Evolutionary conservation across 2,888 invertebrate species (phyloP).

Genomic region (Drosophila ustulata): DNA sequence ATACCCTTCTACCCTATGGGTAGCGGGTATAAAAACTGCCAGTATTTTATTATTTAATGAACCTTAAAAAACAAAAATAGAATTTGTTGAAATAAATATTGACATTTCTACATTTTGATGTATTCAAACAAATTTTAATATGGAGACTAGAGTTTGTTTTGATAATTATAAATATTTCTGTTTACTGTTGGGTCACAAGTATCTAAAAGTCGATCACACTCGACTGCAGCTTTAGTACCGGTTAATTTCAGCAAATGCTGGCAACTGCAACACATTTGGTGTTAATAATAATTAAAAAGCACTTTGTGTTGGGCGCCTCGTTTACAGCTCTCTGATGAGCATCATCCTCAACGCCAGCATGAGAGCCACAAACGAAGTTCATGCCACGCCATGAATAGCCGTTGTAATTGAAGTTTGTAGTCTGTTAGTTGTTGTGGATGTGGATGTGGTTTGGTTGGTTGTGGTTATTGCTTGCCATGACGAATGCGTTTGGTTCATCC

Average conservation of each 20-base stretch:
- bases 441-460: slow-evolving; percentile 5
- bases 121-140: too few species aligned
- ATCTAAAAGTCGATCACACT: neutral
- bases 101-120: too few species aligned
- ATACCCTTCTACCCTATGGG: too few species aligned
- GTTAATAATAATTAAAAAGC: slow-evolving; percentile 72
- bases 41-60: too few species aligned
- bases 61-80: too few species aligned
- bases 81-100: too few species aligned
- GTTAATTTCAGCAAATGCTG: too few species aligned
- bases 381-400: slow-evolving; percentile 50
- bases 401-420: slow-evolving; percentile 7
- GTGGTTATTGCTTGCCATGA: slow-evolving; percentile 38
- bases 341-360: neutral
- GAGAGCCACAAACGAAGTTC: slow-evolving; percentile 41
- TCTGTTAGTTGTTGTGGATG: too few species aligned
- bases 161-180: too few species aligned
- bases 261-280: slow-evolving; percentile 19
- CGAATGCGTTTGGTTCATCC: slow-evolving; percentile 43
- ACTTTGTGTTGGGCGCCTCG: slow-evolving; percentile 57
- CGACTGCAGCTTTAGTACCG: too few species aligned
- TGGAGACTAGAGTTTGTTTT: too few species aligned
- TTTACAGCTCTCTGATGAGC: slow-evolving; percentile 34
- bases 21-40: too few species aligned
- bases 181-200: neutral